Base-by-base conservation (phyloP, 2,888 invertebrate genomes). In the Zelleria hepariella region DNA sequence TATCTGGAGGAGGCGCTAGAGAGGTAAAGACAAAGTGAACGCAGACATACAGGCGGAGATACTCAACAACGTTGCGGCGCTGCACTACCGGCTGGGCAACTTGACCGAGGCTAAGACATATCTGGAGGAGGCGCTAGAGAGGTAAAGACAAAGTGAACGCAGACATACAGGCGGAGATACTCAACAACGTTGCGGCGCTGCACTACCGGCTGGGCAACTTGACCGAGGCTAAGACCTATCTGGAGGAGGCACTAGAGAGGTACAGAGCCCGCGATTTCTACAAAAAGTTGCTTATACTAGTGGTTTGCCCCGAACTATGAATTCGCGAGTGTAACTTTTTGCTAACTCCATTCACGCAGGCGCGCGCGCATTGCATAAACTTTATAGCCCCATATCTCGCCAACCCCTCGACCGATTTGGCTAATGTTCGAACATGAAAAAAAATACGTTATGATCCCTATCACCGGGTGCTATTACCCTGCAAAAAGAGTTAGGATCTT, bases 11-110 rank as follows among this genome's bases (percentile, higher is more conserved):
- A 95, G 68, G 96, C 98, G 0, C 80, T 98, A 58, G 92, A 93
- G 64, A 82, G 86, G 88, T 86, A 98, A n/a, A 68, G 98, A 98
- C 65, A 96, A 96, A 77, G 97, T 98, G 1, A 94, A 96, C 70
- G 95, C 96, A 0, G 98, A 98, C 71, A 95, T 99, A 59, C 99
- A 99, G 0, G 96, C 99, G 0, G 99, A 99, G 86, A 98, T 99
- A 71, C 88, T 98, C 47, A 99, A 99, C 85, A 99, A 99, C 80
- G 96, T 99, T 0, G 98, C 97, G 1, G 96, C 98, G 1, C 85
- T 99, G 25, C 95, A 99, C 79, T 97, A 95, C 75, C 93, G 97
- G 57, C 90, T 98, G 61, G 95, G 94, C 4, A 96, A 98, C 80
- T 90, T 96, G 59, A 92, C 93, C 63, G 94, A 97, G 73, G 96